Percentiles rank a stretch among this genome's conserved stretches.
Conservation (phyloP, 2,888 invertebrate genomes). For the Rhorus exstirpatorius region DNA sequence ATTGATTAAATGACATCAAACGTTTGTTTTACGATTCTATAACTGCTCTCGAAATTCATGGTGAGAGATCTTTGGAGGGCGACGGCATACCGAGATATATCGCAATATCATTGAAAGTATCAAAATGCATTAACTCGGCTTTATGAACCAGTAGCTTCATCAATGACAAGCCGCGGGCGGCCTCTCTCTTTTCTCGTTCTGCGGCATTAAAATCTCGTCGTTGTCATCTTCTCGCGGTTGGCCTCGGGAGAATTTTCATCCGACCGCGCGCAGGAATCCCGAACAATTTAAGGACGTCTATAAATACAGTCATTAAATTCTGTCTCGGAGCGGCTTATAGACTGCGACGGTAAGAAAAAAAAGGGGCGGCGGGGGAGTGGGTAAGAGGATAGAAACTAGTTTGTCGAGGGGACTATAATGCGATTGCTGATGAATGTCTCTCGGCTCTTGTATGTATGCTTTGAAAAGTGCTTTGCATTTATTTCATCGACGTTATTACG, state of each 20-base stretch:
- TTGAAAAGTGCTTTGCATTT: conserved; percentile 22
- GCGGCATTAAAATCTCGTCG: conserved; percentile 52
- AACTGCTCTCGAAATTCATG: neutral
- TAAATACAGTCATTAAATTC: conserved; percentile 68
- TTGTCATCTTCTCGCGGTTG: conserved; percentile 22
- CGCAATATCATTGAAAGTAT: conserved; percentile 42
- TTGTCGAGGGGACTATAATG: conserved; percentile 32
- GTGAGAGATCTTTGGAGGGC: neutral
- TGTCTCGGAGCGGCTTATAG: conserved; percentile 50
- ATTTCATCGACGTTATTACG: conserved; percentile 14
- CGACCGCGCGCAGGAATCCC: conserved; percentile 63
- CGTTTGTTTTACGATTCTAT: neutral
- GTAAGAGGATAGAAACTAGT: conserved; percentile 56
- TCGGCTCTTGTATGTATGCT: neutral
- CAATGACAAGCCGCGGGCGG: conserved; percentile 13
- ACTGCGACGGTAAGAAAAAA: conserved; percentile 26
- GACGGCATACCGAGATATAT: neutral
- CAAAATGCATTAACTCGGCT: conserved; percentile 38
- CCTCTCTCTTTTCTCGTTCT: conserved; percentile 29
- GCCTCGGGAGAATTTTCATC: conserved; percentile 49
- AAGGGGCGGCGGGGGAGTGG: neutral
- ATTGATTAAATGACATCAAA: conserved; percentile 9
- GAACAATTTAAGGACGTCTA: conserved; percentile 68
- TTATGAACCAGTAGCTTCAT: conserved; percentile 35
- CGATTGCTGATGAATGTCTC: conserved; percentile 38